A percentile compares a stretch with the other conserved stretches of the same genome.
These are phyloP conservation scores for Aphaenogaster ashmeadi DNA, from an alignment of 1,140 invertebrate species.

Conservation along the genomic window DNA sequence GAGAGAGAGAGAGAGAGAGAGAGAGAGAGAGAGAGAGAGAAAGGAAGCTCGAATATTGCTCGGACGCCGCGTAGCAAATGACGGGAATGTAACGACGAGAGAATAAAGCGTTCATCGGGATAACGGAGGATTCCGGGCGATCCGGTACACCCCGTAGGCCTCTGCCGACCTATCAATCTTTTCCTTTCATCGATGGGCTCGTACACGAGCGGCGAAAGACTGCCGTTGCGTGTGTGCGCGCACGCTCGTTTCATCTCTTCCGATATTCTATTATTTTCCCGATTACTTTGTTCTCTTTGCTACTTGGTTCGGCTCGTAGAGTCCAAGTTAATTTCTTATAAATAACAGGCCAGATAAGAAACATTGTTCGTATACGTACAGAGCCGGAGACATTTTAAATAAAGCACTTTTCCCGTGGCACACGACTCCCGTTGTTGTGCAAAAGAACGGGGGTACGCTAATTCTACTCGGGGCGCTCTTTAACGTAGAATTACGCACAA, in stretches of 20 bases:
- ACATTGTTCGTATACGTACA: not conserved
- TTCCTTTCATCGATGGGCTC: conserved; percentile 25
- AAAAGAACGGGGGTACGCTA: not conserved
- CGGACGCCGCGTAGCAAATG: conserved; percentile 49
- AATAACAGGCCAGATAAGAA: conserved; percentile 23
- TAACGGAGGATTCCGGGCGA: conserved; percentile 46
- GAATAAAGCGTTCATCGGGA: conserved; percentile 53
- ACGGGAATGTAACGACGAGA: conserved; percentile 52
- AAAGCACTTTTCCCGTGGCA: not conserved
- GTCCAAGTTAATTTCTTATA: not conserved
- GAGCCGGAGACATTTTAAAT: conserved; percentile 1
- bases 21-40: not conserved
- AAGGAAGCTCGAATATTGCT: conserved; percentile 5
- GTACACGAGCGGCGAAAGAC: not conserved
- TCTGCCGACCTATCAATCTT: conserved; percentile 1
- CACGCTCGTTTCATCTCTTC: not conserved
- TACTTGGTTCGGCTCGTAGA: not conserved
- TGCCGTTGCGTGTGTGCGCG: not conserved
- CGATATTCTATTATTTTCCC: conserved; percentile 16
- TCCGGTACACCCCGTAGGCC: not conserved
- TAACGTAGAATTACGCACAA: conserved; percentile 48
- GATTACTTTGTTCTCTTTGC: not conserved
- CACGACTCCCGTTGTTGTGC: not conserved
- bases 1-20: no score
- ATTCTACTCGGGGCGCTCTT: not conserved